Conservation (phyloP, 2,113 vertebrate species). For the Megaceryle torquata region DNA sequence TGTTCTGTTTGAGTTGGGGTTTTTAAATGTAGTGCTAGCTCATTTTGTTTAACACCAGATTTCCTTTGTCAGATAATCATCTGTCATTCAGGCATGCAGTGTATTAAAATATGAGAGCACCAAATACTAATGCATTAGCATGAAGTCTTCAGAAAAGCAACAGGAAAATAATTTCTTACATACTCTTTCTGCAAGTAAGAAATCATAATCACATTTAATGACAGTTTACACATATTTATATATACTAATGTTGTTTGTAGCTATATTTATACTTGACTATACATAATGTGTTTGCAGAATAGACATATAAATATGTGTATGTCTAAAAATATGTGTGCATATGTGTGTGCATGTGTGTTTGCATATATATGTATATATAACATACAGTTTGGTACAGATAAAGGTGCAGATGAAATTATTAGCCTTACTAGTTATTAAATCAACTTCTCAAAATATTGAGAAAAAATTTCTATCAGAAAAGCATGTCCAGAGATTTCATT, state of each 20-base stretch:
- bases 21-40: slow-evolving; percentile 74
- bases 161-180: background rate
- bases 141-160: slow-evolving; percentile 41
- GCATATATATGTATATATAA: background rate
- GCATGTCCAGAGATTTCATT: background rate
- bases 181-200: slow-evolving; percentile 33
- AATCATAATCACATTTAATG: slow-evolving; percentile 62
- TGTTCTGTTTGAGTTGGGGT: slow-evolving; percentile 51
- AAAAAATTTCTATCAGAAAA: background rate
- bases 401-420: background rate
- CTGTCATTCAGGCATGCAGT: slow-evolving; percentile 61
- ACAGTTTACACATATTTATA: slow-evolving; percentile 38
- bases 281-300: slow-evolving; percentile 46
- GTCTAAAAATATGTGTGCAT: background rate
- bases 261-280: slow-evolving; percentile 21
- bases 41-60: slow-evolving; percentile 72
- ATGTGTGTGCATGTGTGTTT: background rate
- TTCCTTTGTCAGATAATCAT: slow-evolving; percentile 80
- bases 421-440: background rate
- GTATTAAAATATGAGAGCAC: slow-evolving; percentile 57
- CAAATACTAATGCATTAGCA: slow-evolving; percentile 60
- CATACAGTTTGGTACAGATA: background rate
- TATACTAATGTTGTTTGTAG: background rate
- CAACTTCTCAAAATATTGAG: background rate
- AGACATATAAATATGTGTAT: background rate